Conservation (phyloP, 53 echinoderm and acorn worm species). For the Holothuria scabra region DNA sequence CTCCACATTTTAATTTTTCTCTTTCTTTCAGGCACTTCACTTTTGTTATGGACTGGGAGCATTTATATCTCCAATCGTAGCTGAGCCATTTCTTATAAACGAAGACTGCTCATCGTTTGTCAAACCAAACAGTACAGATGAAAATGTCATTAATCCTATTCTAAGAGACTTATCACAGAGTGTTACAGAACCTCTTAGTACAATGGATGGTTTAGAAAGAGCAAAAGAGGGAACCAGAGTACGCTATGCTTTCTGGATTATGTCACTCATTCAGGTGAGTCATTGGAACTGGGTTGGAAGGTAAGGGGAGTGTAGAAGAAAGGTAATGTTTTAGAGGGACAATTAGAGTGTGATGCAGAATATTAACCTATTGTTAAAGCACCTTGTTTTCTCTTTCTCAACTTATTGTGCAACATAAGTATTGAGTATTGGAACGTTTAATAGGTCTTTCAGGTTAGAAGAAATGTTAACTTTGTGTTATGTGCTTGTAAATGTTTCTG, state of each 20-base stretch:
- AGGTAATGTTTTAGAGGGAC: too few relatives aligned
- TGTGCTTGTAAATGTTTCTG: too few relatives aligned
- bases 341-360: too few relatives aligned
- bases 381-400: too few relatives aligned
- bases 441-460: too few relatives aligned
- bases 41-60: slow-evolving; percentile 98
- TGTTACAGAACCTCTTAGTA: slow-evolving; percentile 3
- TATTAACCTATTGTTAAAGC: too few relatives aligned
- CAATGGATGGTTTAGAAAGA: slow-evolving; percentile 70
- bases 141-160: slow-evolving; percentile 50
- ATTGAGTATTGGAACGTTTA: too few relatives aligned
- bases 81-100: slow-evolving; percentile 95
- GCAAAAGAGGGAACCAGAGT: slow-evolving; percentile 79
- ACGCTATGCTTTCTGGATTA: slow-evolving; percentile 96
- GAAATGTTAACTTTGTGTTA: too few relatives aligned
- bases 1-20: neutral
- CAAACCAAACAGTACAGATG: slow-evolving; percentile 60
- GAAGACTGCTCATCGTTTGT: slow-evolving; percentile 75
- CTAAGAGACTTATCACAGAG: neutral
- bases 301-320: neutral
- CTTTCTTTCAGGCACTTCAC: slow-evolving; percentile 79
- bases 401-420: too few relatives aligned
- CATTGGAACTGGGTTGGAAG: neutral
- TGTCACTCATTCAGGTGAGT: slow-evolving; percentile 91
- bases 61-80: slow-evolving; percentile 94